Conservation (phyloP, 2,888 invertebrate species). For the Dicycla oo region DNA sequence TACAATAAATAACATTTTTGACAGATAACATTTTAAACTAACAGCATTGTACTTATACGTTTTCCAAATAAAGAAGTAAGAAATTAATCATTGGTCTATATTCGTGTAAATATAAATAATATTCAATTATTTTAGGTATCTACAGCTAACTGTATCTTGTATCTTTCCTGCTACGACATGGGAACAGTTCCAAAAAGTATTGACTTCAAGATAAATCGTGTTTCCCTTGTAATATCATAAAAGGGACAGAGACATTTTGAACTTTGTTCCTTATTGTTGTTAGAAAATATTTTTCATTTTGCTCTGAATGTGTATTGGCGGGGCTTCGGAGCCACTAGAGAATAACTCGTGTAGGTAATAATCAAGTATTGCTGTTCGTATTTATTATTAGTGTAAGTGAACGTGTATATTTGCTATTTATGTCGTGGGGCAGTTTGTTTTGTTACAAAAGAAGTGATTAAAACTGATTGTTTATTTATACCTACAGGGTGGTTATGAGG, state of each 20-base stretch:
- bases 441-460: neutral
- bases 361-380: slow-evolving; percentile 18
- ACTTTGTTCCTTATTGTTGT: slow-evolving; percentile 41
- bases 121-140: too few species aligned
- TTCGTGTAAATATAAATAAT: neutral
- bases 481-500: neutral
- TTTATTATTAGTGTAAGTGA: slow-evolving; percentile 28
- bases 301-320: slow-evolving; percentile 24
- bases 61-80: neutral
- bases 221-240: slow-evolving; percentile 57
- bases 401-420: neutral
- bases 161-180: slow-evolving; percentile 34
- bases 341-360: slow-evolving; percentile 16
- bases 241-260: slow-evolving; percentile 56
- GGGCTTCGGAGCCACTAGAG: slow-evolving; percentile 10
- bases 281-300: slow-evolving; percentile 50
- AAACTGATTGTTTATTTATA: neutral
- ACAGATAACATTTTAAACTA: too few species aligned
- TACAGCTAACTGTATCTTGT: too few species aligned
- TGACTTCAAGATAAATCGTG: slow-evolving; percentile 60
- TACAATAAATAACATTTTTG: too few species aligned
- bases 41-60: neutral
- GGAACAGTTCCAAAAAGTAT: slow-evolving; percentile 60
- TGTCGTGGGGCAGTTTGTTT: neutral
- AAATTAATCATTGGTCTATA: neutral